These are phyloP conservation scores for Rattus norvegicus DNA, from an alignment of 2,113 vertebrate genomes.

Conservation along the genomic window DNA sequence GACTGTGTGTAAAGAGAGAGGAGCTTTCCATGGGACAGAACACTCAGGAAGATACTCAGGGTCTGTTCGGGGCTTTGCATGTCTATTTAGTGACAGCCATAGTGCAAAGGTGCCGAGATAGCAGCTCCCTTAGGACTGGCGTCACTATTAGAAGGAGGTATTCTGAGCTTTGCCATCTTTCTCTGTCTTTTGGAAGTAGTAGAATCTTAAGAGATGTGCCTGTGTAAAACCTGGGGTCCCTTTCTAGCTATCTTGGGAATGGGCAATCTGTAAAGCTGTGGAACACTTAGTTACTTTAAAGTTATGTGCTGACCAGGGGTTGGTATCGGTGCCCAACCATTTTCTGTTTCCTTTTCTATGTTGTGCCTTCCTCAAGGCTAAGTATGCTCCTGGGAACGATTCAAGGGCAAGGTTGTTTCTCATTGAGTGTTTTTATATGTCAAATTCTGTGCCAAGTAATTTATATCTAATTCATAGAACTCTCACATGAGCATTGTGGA, in stretches of 20 bases:
- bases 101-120: background rate
- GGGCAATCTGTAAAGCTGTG: background rate
- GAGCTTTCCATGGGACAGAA: background rate
- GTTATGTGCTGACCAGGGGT: background rate
- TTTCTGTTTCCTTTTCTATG: background rate
- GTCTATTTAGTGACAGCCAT: background rate
- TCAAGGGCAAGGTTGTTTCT: background rate
- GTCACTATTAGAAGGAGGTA: background rate
- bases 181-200: background rate
- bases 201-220: background rate
- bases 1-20: background rate
- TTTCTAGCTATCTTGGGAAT: background rate
- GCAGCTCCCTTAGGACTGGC: background rate
- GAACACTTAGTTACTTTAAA: background rate
- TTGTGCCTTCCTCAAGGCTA: background rate
- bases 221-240: background rate
- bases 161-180: background rate
- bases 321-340: background rate
- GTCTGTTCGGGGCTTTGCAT: background rate
- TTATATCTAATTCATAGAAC: background rate
- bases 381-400: background rate
- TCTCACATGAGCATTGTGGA: conserved; percentile 23
- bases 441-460: background rate
- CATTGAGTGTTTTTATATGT: conserved; percentile 13
- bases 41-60: background rate